phyloP scores from a whole-genome alignment of 2,113 vertebrate genomes.

The Leucosticte australis region DNA sequence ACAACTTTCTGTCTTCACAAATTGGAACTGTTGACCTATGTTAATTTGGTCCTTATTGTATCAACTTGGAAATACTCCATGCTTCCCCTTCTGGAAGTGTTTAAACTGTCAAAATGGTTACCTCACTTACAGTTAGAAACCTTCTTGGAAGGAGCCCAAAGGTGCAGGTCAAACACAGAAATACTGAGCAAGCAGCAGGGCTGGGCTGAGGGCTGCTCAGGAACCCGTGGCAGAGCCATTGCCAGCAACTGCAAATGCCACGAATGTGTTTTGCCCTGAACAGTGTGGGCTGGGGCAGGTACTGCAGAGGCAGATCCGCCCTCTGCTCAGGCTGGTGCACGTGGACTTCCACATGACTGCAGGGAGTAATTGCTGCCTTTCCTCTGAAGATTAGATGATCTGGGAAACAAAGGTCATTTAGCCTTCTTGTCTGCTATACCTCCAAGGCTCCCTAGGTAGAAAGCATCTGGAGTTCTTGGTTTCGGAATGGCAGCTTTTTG shows the following conservation, averaged over 20 bases:
- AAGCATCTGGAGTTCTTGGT: neutral
- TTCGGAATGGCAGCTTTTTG: neutral
- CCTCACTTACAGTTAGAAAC: neutral
- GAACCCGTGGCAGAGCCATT: neutral
- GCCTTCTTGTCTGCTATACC: neutral
- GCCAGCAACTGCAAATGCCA: neutral
- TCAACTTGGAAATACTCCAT: neutral
- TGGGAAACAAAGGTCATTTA: neutral
- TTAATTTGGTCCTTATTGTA: constrained; percentile 12
- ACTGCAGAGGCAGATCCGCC: neutral
- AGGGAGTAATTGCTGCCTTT: neutral
- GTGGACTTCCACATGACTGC: neutral
- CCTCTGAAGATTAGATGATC: neutral
- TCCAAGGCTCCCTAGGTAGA: neutral
- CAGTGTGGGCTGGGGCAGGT: neutral
- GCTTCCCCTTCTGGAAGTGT: constrained; percentile 1
- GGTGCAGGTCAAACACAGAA: neutral
- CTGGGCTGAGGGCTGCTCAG: neutral
- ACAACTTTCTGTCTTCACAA: neutral
- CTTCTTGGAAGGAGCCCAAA: constrained; percentile 27
- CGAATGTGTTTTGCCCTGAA: neutral
- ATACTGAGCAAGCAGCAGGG: neutral
- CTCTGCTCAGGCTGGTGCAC: neutral
- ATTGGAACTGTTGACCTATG: neutral
- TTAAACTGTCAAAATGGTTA: constrained; percentile 37